Evolutionary conservation across 2,113 vertebrate genomes (phyloP).

Genomic region (Equus przewalskii): DNA sequence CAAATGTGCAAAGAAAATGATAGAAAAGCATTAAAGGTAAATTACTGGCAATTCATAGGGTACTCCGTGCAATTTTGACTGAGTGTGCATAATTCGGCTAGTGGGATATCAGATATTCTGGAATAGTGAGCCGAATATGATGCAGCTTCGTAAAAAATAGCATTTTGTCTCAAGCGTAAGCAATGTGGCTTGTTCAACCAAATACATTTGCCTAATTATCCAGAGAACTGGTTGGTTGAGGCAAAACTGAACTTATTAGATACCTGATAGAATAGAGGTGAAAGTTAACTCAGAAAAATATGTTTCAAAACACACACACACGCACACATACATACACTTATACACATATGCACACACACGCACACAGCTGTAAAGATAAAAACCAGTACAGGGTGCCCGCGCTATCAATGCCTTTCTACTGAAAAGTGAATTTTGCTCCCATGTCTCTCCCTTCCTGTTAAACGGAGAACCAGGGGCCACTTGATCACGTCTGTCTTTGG

Average conservation of each 20-base stretch:
- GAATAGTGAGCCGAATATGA: not conserved
- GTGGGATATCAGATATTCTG: not conserved
- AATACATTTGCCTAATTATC: not conserved
- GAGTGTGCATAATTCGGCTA: not conserved
- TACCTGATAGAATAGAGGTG: conserved; percentile 46
- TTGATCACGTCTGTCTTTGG: conserved; percentile 74
- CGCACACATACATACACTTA: no score
- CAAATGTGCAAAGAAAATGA: not conserved
- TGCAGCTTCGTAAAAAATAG: not conserved
- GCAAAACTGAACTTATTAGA: conserved; percentile 43
- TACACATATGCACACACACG: not conserved
- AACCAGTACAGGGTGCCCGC: not conserved
- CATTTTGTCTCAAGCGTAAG: not conserved
- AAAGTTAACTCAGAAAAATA: conserved; percentile 49
- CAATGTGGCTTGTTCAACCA: not conserved
- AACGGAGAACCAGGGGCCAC: conserved; percentile 72
- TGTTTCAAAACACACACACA: not conserved
- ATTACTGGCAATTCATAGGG: no score
- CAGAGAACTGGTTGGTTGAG: conserved; percentile 29
- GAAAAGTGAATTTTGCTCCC: conserved; percentile 35
- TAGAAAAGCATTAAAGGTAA: not conserved
- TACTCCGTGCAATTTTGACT: not conserved
- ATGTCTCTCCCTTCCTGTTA: conserved; percentile 39
- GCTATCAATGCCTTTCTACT: conserved; percentile 66
- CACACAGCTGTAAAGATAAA: not conserved